A percentile compares a stretch with the other conserved stretches of the same genome.
Evolutionary conservation across 2,888 invertebrate genomes (phyloP).

Genomic region (Cantharis rufa): DNA sequence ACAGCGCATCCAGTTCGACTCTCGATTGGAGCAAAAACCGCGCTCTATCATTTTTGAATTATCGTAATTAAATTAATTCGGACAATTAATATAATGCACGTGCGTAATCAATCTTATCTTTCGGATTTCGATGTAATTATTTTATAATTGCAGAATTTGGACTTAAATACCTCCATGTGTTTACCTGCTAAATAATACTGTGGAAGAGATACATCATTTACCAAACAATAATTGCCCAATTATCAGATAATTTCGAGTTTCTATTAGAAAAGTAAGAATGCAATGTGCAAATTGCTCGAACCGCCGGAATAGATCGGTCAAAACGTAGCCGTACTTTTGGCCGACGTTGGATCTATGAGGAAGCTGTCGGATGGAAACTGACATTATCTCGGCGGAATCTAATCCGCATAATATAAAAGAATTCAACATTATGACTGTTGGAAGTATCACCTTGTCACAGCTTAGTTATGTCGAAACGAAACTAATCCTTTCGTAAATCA

Average conservation of each 20-base stretch:
- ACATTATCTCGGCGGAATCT: conserved; percentile 32
- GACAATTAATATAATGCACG: background rate
- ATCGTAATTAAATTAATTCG: background rate
- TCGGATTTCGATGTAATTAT: background rate
- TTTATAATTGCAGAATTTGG: background rate
- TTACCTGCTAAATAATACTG: background rate
- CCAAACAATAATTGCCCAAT: background rate
- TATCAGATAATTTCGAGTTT: background rate
- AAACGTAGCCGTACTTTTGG: background rate
- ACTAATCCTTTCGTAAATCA: conserved; percentile 8
- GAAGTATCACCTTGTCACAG: conserved; percentile 26
- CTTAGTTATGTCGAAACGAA: conserved; percentile 12
- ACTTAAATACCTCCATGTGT: background rate
- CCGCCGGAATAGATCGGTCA: background rate
- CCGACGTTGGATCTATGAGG: background rate
- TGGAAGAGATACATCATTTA: background rate
- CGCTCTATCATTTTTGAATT: background rate
- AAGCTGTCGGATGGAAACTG: conserved; percentile 17
- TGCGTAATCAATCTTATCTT: background rate
- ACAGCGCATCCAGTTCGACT: background rate
- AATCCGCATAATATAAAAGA: conserved; percentile 35
- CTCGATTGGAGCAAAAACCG: background rate
- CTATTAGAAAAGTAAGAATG: background rate
- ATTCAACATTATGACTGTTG: conserved; percentile 31
- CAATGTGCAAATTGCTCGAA: background rate